These are phyloP conservation scores for Siniperca knerii DNA, from an alignment of 2,113 vertebrate species.

Conservation along the genomic window DNA sequence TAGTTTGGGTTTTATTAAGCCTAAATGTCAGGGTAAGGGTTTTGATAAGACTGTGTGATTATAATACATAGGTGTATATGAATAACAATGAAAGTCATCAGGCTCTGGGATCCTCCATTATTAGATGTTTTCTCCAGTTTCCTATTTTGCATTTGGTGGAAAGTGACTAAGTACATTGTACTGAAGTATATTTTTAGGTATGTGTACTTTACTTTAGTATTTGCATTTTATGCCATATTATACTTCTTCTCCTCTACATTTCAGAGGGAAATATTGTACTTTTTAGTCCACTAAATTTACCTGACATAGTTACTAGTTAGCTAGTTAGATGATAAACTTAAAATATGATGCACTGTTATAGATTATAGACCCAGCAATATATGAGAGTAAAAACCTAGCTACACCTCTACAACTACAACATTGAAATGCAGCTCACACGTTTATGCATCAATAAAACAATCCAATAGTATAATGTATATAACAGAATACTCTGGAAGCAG, in stretches of 20 bases:
- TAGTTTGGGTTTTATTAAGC: constrained; percentile 13
- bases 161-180: neutral
- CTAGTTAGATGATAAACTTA: neutral
- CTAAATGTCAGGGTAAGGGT: constrained; percentile 36
- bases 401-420: neutral
- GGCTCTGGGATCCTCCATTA: neutral
- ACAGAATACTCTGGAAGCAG: neutral
- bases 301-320: neutral
- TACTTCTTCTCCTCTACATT: neutral
- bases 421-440: neutral
- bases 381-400: neutral
- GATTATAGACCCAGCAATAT: neutral
- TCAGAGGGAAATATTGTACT: neutral
- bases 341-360: neutral
- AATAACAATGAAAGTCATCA: constrained; percentile 31
- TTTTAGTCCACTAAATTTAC: neutral
- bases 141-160: neutral
- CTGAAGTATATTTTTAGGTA: neutral
- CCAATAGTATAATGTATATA: neutral
- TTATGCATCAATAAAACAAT: neutral
- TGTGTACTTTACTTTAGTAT: neutral
- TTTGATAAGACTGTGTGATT: constrained; percentile 18
- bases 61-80: constrained; percentile 20
- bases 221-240: neutral
- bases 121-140: constrained; percentile 8